Percentiles rank a stretch among this genome's conserved stretches.
Conservation (phyloP, 2,113 vertebrate genomes). For the Diphyllodes magnificus region DNA sequence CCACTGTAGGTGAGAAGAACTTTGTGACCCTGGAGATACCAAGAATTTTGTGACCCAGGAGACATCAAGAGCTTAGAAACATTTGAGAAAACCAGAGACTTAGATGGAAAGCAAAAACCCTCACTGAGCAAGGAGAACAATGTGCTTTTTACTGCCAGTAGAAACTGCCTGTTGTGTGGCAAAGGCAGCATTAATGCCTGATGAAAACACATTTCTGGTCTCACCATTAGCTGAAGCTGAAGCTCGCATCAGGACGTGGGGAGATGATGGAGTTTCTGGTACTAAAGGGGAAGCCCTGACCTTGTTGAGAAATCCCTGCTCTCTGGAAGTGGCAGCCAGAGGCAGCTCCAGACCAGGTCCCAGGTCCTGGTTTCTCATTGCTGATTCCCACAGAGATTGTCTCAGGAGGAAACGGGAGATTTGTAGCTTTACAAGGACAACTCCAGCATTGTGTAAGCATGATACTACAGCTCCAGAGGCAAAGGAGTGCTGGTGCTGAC, state of each 20-base stretch:
- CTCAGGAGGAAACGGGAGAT: not conserved
- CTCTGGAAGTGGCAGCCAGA: not conserved
- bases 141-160: not conserved
- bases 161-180: not conserved
- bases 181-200: not conserved
- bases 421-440: not conserved
- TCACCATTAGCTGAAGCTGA: not conserved
- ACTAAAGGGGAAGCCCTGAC: not conserved
- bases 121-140: not conserved
- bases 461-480: not conserved
- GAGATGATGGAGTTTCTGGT: not conserved
- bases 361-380: not conserved
- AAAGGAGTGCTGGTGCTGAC: not conserved
- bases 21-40: not conserved
- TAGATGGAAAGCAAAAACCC: not conserved
- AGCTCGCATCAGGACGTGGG: fast-evolving
- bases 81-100: not conserved
- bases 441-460: not conserved
- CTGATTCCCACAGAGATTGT: not conserved
- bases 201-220: not conserved
- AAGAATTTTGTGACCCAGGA: not conserved
- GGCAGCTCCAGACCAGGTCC: not conserved
- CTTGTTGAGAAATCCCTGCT: not conserved
- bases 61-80: not conserved
- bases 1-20: not conserved